Evolutionary conservation across 2,113 vertebrate genomes (phyloP).

Genomic region (Passerina amoena): DNA sequence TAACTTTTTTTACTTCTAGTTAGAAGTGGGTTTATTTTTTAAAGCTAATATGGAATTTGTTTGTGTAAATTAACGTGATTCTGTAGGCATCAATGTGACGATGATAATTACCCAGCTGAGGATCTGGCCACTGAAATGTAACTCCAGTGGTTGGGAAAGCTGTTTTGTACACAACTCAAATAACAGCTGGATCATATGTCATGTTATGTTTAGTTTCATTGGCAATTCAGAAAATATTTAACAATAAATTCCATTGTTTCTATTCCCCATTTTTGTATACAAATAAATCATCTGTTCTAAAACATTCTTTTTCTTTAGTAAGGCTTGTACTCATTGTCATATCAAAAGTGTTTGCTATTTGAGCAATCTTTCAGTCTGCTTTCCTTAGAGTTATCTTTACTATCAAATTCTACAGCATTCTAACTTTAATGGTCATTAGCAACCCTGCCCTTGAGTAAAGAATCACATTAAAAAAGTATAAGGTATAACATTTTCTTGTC

Average conservation of each 20-base stretch:
- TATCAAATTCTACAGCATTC: conserved; percentile 52
- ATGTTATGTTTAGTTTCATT: conserved; percentile 10
- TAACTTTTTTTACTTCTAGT: background rate
- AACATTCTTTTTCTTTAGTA: conserved; percentile 56
- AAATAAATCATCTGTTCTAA: conserved; percentile 58
- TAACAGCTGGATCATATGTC: background rate
- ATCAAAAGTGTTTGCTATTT: conserved; percentile 55
- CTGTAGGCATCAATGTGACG: background rate
- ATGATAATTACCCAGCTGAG: background rate
- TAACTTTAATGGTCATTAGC: conserved; percentile 16
- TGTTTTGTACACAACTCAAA: background rate
- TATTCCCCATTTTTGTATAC: conserved; percentile 36
- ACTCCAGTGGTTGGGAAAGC: background rate
- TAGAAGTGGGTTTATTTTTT: conserved; percentile 29
- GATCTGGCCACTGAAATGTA: background rate
- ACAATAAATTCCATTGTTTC: conserved; percentile 45
- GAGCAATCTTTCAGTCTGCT: conserved; percentile 32
- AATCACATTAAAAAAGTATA: conserved; percentile 40
- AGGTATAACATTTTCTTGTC: conserved; percentile 9
- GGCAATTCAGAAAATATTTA: conserved; percentile 53
- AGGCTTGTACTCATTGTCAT: conserved; percentile 35
- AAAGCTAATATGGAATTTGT: conserved; percentile 38
- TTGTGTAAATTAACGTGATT: background rate
- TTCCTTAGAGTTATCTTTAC: conserved; percentile 38
- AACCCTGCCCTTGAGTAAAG: conserved; percentile 47